These are phyloP conservation scores for Somateria mollissima DNA, from an alignment of 2,797 vertebrate species.

Conservation along the genomic window DNA sequence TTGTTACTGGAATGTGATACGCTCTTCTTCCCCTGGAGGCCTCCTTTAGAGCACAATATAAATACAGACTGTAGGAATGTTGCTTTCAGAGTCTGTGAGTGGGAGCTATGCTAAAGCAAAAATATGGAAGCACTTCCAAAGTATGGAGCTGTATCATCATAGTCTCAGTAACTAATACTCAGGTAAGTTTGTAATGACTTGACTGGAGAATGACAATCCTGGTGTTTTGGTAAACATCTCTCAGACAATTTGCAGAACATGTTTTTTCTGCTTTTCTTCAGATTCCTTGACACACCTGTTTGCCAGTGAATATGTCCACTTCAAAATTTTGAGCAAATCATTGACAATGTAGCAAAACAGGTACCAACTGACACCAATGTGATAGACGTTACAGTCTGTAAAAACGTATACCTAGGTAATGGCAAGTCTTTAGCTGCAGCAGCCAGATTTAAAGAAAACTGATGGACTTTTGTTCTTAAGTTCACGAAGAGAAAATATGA, in stretches of 20 bases:
- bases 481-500: slow-evolving; percentile 34
- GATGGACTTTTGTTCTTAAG: slow-evolving; percentile 27
- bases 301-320: background rate
- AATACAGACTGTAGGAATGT: background rate
- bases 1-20: background rate
- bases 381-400: background rate
- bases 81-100: background rate
- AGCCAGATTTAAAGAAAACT: slow-evolving; percentile 74
- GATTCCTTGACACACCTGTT: background rate
- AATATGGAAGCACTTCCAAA: background rate
- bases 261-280: background rate
- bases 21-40: background rate
- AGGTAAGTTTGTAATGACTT: background rate
- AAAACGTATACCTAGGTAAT: background rate
- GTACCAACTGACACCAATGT: background rate
- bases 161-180: background rate
- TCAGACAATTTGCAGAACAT: background rate
- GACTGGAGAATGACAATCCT: slow-evolving; percentile 55
- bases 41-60: background rate
- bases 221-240: background rate
- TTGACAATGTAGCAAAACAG: background rate
- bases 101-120: background rate
- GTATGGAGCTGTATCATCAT: background rate
- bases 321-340: background rate
- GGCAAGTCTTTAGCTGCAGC: slow-evolving; percentile 76